A percentile compares a stretch with the other conserved stretches of the same genome.
phyloP scores from a whole-genome alignment of 1,140 invertebrate genomes.

The Oscheius sp. region DNA sequence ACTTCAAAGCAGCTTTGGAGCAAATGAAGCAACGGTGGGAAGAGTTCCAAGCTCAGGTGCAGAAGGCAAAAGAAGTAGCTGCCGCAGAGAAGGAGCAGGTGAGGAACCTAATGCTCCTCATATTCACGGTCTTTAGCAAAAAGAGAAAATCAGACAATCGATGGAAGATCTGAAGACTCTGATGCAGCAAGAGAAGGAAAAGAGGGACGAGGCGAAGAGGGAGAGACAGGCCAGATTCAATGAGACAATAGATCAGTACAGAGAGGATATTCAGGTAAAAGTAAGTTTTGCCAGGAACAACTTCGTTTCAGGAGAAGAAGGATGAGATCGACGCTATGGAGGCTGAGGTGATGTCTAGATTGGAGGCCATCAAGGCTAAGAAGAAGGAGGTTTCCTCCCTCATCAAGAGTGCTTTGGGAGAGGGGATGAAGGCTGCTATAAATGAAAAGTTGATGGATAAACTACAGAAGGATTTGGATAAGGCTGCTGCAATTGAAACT shows the following conservation, averaged over 20 bases:
- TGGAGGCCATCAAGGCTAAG: not conserved
- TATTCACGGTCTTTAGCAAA: constrained; percentile 8
- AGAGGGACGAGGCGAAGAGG: not conserved
- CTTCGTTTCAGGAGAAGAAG: not conserved
- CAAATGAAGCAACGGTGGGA: constrained; percentile 9
- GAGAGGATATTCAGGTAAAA: constrained; percentile 8
- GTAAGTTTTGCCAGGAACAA: not conserved
- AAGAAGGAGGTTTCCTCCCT: not conserved
- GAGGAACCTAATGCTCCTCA: no score
- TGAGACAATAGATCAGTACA: constrained; percentile 2
- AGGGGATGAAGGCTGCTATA: not conserved
- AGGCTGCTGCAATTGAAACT: constrained; percentile 9
- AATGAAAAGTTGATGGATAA: constrained; percentile 23
- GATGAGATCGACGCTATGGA: not conserved
- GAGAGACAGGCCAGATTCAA: constrained; percentile 14
- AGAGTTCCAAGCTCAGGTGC: not conserved
- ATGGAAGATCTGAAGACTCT: constrained; percentile 14
- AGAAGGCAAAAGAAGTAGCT: not conserved
- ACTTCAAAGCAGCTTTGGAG: constrained; percentile 14
- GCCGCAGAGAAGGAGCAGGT: not conserved
- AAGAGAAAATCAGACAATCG: constrained; percentile 11
- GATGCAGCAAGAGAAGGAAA: constrained; percentile 8
- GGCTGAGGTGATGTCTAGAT: not conserved
- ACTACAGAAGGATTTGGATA: constrained; percentile 24
- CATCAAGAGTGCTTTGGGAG: not conserved